A percentile compares a stretch with the other conserved stretches of the same genome.
These are phyloP conservation scores for Melinaea menophilus DNA, from an alignment of 2,888 invertebrate genomes.

Conservation along the genomic window DNA sequence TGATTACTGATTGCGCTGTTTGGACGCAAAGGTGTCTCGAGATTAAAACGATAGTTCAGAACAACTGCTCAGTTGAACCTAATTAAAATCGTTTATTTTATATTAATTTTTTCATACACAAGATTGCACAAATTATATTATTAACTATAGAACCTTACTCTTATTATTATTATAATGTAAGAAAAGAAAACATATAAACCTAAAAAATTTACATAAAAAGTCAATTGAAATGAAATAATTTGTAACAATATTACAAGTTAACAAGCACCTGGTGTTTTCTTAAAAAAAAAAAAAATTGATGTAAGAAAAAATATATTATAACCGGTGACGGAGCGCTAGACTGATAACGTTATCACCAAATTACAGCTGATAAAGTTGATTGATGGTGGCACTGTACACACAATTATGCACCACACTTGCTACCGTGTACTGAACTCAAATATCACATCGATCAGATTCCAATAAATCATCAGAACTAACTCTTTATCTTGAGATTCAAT, in stretches of 20 bases:
- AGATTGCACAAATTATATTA: too few species aligned
- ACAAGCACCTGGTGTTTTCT: conserved; percentile 2
- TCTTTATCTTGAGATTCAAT: too few species aligned
- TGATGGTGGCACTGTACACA: conserved; percentile 32
- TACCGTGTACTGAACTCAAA: conserved; percentile 4
- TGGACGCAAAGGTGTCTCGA: neutral
- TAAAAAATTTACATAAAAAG: too few species aligned
- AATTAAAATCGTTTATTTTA: too few species aligned
- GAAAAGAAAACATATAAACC: too few species aligned
- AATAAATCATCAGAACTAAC: neutral
- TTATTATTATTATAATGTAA: too few species aligned
- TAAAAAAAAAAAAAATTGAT: neutral
- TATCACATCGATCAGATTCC: neutral
- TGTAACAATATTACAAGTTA: too few species aligned
- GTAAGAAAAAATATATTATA: neutral
- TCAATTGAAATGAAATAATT: too few species aligned
- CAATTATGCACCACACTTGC: conserved; percentile 24
- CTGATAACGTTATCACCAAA: conserved; percentile 35
- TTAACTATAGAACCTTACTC: too few species aligned
- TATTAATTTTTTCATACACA: too few species aligned
- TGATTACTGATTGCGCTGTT: conserved; percentile 4
- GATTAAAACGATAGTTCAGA: neutral
- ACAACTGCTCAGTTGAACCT: too few species aligned
- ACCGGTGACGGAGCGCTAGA: conserved; percentile 6
- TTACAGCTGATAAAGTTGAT: conserved; percentile 34